Conservation (phyloP, 92 coral and sea anemone species). For the Parazoanthus atlanticus region DNA sequence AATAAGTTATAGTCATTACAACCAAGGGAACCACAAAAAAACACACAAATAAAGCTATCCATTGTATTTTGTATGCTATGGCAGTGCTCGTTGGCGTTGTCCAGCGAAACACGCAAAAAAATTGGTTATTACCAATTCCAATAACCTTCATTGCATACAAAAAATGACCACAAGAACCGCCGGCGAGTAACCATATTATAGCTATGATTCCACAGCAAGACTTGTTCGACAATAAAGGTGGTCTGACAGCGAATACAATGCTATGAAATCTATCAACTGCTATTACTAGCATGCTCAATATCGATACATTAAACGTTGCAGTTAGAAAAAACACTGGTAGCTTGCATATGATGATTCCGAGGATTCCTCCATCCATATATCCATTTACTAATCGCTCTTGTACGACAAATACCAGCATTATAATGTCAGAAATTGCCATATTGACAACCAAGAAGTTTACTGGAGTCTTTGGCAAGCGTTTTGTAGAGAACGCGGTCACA, state of each 20-base stretch:
- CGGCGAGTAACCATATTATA: constrained; percentile 2
- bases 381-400: neutral
- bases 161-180: neutral
- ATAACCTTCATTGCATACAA: neutral
- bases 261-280: constrained; percentile 34
- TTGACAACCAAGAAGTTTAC: constrained; percentile 9
- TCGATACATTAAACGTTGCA: constrained; percentile 24
- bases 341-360: neutral
- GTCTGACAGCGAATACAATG: constrained; percentile 3
- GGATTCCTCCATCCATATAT: neutral
- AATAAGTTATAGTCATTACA: constrained; percentile 2
- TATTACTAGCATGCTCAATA: constrained; percentile 9
- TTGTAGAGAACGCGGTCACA: constrained; percentile 1
- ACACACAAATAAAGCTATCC: neutral
- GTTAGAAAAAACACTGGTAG: constrained; percentile 7
- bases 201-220: neutral
- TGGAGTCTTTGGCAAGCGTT: constrained; percentile 7
- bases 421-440: constrained; percentile 21
- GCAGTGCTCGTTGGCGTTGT: neutral
- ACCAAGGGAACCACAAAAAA: constrained; percentile 5
- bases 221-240: constrained; percentile 1
- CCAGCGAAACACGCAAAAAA: neutral
- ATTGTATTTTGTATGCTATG: neutral
- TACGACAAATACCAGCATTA: neutral
- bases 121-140: neutral